Evolutionary conservation across 2,888 invertebrate genomes (phyloP).

Genomic region (Molanna angustata): DNA sequence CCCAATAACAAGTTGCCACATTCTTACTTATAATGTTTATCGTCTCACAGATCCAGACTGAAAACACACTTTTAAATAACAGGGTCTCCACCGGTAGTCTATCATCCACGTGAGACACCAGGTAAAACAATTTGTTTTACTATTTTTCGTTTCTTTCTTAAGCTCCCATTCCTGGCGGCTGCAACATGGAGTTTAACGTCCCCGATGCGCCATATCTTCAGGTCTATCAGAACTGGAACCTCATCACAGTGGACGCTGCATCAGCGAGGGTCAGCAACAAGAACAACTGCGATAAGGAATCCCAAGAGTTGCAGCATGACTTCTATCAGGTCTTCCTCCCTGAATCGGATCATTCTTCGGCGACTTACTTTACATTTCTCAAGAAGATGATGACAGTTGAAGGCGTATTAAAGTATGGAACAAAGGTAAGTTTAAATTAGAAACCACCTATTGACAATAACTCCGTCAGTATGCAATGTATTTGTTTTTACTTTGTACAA

Average conservation of each 20-base stretch:
- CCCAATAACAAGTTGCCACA: no score
- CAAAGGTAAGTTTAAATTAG: conserved; percentile 44
- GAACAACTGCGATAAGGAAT: conserved; percentile 38
- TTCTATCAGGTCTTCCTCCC: conserved; percentile 63
- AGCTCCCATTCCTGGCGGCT: conserved; percentile 80
- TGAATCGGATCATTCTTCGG: conserved; percentile 53
- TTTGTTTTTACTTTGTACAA: no score
- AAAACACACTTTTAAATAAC: no score
- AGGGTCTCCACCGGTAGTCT: no score
- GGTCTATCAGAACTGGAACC: conserved; percentile 41
- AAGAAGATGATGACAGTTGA: conserved; percentile 59
- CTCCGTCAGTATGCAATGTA: no score
- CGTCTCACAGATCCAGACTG: no score
- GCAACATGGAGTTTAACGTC: conserved; percentile 66
- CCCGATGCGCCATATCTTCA: conserved; percentile 61
- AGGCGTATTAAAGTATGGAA: conserved; percentile 52
- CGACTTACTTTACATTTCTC: conserved; percentile 61
- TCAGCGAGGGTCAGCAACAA: conserved; percentile 46
- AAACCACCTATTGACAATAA: no score
- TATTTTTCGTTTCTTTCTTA: conserved; percentile 32
- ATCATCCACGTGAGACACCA: no score
- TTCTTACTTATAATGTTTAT: no score
- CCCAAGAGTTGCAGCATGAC: conserved; percentile 44
- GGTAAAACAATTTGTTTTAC: neutral
- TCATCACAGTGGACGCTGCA: conserved; percentile 56